Evolutionary conservation across 1,140 invertebrate species (phyloP), one percentile per base, ranked within the genome.

Genomic region (Zaprionus nigranus): DNA sequence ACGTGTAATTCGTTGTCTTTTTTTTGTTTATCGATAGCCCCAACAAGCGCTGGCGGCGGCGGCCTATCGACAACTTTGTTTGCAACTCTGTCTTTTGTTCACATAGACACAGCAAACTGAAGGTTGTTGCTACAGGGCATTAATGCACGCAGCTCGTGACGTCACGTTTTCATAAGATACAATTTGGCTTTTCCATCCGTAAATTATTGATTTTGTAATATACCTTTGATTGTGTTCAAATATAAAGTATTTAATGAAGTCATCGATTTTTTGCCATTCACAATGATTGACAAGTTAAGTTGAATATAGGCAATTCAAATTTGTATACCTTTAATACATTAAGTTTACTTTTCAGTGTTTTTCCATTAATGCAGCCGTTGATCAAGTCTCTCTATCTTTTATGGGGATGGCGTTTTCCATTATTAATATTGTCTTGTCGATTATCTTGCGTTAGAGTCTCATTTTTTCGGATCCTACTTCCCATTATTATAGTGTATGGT

Each of bases 1-100:
- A 80, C 75, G 75, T 78, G 75, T 68, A 80, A 74, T 62, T 73
- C 57, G 57, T 66, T 76, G 57, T 62, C 62, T 58, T 43, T 24
- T 24, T 46, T 22, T 20, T 11, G 28, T 11, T 57, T 73, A 76
- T 72, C 69, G 69, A 72, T 72, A 73, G 30, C 5, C 38, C 26
- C 5, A n/a, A 70, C n/a, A 40, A 13, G 51, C 30, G 15, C 12
- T 3, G n/a, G 7, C 40, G n/a, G n/a, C 40, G 13, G 1, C 13
- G 40, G 4, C 6, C 13, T 22, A 66, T 59, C 46, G 22, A 13
- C 5, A 15, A 12, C 20, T 34, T 1, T 40, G 38, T 24, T 56
- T 59, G 59, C 72, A 70, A 69, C 72, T 51, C 66, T 75, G 66
- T n/a, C n/a, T 22, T 4, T 36, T 59, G 13, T 13, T 13, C 24